Percentiles rank a stretch among this genome's conserved stretches.
These are phyloP conservation scores for Biston betularia DNA, from an alignment of 2,888 invertebrate species.

Conservation along the genomic window DNA sequence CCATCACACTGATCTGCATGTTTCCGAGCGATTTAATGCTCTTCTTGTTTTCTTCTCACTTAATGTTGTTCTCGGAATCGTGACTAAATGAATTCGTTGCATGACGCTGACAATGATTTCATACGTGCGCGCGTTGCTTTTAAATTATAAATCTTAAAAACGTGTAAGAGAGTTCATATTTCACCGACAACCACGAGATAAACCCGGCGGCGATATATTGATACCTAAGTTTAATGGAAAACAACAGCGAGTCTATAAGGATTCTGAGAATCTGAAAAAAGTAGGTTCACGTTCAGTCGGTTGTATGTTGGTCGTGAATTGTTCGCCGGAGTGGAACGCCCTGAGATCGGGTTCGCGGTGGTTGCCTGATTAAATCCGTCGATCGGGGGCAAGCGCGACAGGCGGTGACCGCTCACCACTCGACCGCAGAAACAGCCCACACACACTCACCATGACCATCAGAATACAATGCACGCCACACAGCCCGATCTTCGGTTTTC, in stretches of 20 bases:
- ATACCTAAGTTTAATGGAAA: conserved; percentile 43
- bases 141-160: conserved; percentile 7
- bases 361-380: conserved; percentile 71
- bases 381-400: conserved; percentile 63
- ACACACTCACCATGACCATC: conserved; percentile 16
- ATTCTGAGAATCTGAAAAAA: conserved; percentile 47
- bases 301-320: conserved; percentile 43
- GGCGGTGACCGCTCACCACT: conserved; percentile 52
- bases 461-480: too few relatives aligned
- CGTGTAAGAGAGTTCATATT: conserved; percentile 30
- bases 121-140: conserved; percentile 10
- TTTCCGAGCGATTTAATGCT: conserved; percentile 64
- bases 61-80: conserved; percentile 62
- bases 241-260: conserved; percentile 46
- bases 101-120: conserved; percentile 49
- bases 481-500: too few relatives aligned
- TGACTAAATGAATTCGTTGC: conserved; percentile 62
- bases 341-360: conserved; percentile 68
- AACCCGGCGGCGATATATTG: conserved; percentile 23
- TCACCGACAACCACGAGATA: conserved; percentile 8
- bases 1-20: conserved; percentile 73
- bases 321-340: conserved; percentile 60
- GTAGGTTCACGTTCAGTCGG: conserved; percentile 36
- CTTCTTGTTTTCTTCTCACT: conserved; percentile 63
- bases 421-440: conserved; percentile 44